These are phyloP conservation scores for Lampropteryx suffumata DNA, from an alignment of 2,888 invertebrate genomes.

Conservation along the genomic window DNA sequence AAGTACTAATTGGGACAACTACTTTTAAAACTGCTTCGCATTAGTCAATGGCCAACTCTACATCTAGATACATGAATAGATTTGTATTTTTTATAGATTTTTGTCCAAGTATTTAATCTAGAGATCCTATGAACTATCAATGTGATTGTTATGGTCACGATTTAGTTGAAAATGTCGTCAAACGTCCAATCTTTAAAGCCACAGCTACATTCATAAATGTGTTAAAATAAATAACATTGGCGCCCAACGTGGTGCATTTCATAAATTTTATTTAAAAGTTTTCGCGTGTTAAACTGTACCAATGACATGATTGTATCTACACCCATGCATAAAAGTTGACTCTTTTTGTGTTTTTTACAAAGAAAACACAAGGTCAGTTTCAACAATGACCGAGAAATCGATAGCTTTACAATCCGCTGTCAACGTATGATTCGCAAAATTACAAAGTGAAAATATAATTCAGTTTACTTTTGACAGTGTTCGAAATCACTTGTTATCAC, in stretches of 20 bases:
- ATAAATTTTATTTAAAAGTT: background rate
- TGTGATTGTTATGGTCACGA: too few species aligned
- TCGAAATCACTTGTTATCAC: background rate
- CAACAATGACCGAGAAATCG: slow-evolving; percentile 25
- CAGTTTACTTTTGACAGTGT: slow-evolving; percentile 14
- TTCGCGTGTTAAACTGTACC: slow-evolving; percentile 41
- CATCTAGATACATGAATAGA: too few species aligned
- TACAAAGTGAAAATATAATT: background rate
- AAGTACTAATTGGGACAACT: too few species aligned
- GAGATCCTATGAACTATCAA: too few species aligned
- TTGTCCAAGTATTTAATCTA: too few species aligned
- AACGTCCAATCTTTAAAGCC: too few species aligned
- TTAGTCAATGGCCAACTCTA: too few species aligned
- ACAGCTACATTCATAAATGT: too few species aligned
- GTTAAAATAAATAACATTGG: background rate
- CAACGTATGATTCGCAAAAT: slow-evolving; percentile 26
- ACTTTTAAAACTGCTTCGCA: too few species aligned
- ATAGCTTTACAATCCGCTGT: slow-evolving; percentile 13
- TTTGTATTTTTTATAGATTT: too few species aligned
- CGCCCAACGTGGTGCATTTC: background rate
- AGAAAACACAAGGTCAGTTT: slow-evolving; percentile 27
- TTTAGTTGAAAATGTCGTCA: too few species aligned
- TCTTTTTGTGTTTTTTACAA: slow-evolving; percentile 31
- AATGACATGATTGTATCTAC: slow-evolving; percentile 33
- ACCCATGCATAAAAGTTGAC: slow-evolving; percentile 34